phyloP scores from a whole-genome alignment of 2,797 vertebrate genomes.

The Scolopax rusticola region DNA sequence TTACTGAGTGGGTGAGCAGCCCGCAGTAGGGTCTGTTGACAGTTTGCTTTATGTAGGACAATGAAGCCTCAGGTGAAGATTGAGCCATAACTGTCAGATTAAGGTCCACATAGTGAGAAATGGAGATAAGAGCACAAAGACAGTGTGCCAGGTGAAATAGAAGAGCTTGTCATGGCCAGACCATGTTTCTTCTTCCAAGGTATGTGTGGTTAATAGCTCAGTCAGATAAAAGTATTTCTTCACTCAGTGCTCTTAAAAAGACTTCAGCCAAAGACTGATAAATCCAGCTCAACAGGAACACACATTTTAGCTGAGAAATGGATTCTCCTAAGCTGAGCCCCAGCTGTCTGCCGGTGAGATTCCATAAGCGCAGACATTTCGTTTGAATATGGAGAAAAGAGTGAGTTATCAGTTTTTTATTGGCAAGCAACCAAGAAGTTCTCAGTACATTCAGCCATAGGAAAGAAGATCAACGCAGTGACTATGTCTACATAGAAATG shows the following conservation, averaged over 20 bases:
- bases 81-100: neutral
- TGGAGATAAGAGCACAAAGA: neutral
- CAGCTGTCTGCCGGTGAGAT: neutral
- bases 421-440: neutral
- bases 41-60: neutral
- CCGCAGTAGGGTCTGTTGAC: neutral
- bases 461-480: neutral
- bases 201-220: neutral
- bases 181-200: constrained; percentile 8
- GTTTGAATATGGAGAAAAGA: neutral
- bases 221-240: neutral
- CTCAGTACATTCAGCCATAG: neutral
- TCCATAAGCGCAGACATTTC: neutral
- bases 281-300: neutral
- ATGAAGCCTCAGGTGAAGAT: neutral
- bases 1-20: neutral
- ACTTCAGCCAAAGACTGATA: neutral
- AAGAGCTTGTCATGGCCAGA: neutral
- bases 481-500: neutral
- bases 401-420: neutral
- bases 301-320: neutral
- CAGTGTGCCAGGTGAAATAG: neutral
- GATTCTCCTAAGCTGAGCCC: neutral
- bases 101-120: neutral
- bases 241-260: neutral